phyloP scores from a whole-genome alignment of 2,888 invertebrate genomes.

The Glaucopsyche alexis region DNA sequence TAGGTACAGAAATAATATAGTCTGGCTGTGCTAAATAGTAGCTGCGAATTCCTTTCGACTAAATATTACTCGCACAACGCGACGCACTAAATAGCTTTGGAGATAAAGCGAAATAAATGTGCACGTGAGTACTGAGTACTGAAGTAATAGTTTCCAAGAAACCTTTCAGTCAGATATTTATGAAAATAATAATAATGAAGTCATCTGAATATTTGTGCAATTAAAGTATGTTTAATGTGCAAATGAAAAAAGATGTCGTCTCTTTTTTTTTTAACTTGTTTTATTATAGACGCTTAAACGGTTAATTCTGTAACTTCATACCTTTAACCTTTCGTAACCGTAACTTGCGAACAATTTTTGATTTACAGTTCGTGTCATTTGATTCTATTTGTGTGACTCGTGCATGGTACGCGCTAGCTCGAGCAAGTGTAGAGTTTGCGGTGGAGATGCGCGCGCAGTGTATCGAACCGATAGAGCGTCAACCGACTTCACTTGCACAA shows the following conservation, averaged over 20 bases:
- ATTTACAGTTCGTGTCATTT: constrained; percentile 31
- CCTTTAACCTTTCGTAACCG: neutral
- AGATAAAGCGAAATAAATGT: neutral
- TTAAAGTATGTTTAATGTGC: too few relatives aligned
- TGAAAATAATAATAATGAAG: too few relatives aligned
- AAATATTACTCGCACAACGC: neutral
- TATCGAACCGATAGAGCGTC: constrained; percentile 56
- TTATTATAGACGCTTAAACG: neutral
- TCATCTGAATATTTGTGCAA: too few relatives aligned
- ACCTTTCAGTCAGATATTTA: neutral
- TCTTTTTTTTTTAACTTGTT: neutral
- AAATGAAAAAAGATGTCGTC: too few relatives aligned
- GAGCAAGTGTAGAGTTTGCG: constrained; percentile 40
- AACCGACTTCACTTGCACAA: constrained; percentile 32
- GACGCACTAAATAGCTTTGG: neutral
- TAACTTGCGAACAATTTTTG: neutral
- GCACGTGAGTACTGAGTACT: neutral
- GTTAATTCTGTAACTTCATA: neutral
- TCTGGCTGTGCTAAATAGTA: constrained; percentile 45
- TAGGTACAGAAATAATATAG: constrained; percentile 64
- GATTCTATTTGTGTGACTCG: constrained; percentile 41
- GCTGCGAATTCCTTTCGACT: constrained; percentile 32
- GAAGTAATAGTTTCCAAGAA: neutral
- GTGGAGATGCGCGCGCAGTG: constrained; percentile 63
- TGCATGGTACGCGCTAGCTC: constrained; percentile 39